Evolutionary conservation across 2,797 vertebrate species (phyloP).

Genomic region (Phoxinus dragarum): DNA sequence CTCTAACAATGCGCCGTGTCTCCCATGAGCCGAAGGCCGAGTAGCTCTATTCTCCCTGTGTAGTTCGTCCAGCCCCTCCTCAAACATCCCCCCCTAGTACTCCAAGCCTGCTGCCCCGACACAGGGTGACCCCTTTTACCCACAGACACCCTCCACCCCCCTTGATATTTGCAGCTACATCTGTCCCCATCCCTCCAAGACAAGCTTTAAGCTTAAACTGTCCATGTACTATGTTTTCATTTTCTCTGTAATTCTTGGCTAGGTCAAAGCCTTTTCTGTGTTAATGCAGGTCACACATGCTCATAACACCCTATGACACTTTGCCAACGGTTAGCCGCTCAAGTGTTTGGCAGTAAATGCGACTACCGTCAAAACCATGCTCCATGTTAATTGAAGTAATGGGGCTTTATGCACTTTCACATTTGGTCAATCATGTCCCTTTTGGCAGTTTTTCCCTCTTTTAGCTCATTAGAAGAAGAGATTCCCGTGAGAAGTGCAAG

Average conservation of each 20-base stretch:
- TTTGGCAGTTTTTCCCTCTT: neutral
- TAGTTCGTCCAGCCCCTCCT: slow-evolving; percentile 12
- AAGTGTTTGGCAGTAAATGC: slow-evolving; percentile 35
- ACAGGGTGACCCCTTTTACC: slow-evolving; percentile 36
- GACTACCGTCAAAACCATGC: slow-evolving; percentile 33
- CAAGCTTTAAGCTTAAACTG: slow-evolving; percentile 18
- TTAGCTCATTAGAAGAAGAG: slow-evolving; percentile 41
- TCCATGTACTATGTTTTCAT: slow-evolving; percentile 17
- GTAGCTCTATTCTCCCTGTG: slow-evolving; percentile 38
- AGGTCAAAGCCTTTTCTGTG: neutral
- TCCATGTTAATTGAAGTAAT: slow-evolving; percentile 43
- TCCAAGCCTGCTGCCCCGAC: neutral
- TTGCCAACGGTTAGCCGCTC: neutral
- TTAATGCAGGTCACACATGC: slow-evolving; percentile 36
- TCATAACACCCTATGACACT: slow-evolving; percentile 21
- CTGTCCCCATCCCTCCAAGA: slow-evolving; percentile 35
- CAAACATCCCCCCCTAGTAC: slow-evolving; percentile 12
- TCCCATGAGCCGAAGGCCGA: slow-evolving; percentile 53
- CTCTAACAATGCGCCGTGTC: slow-evolving; percentile 75
- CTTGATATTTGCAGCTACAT: slow-evolving; percentile 32
- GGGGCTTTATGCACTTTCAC: slow-evolving; percentile 37
- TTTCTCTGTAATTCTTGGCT: slow-evolving; percentile 1
- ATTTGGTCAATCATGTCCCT: neutral
- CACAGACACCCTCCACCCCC: slow-evolving; percentile 26
- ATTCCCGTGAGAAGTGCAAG: slow-evolving; percentile 27